Conservation (phyloP, 1,140 invertebrate genomes). For the Caenorhabditis latens region DNA sequence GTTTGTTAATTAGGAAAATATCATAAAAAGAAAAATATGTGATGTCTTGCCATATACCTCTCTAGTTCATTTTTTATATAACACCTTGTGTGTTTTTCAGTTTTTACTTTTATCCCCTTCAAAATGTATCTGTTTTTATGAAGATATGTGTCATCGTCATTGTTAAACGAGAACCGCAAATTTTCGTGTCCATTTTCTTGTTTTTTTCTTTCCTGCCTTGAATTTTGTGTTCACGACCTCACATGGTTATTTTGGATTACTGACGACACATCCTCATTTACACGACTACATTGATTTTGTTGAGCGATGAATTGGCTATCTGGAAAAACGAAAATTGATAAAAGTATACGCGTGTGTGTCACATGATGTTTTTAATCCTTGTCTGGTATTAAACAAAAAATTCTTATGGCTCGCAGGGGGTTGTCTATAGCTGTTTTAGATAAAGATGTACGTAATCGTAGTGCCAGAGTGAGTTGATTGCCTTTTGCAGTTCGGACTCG, state of each 20-base stretch:
- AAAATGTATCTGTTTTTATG: constrained; percentile 9
- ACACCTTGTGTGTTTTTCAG: not conserved
- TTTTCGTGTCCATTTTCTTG: not conserved
- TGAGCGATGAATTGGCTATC: not conserved
- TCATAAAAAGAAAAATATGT: not conserved
- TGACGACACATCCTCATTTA: constrained; percentile 40
- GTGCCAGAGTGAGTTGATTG: not conserved
- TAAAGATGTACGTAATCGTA: constrained; percentile 28
- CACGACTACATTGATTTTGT: not conserved
- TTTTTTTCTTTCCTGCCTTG: not conserved
- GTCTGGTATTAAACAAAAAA: constrained; percentile 24
- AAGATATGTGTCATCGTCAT: constrained; percentile 18
- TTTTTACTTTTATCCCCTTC: not conserved
- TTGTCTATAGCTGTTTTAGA: constrained; percentile 22
- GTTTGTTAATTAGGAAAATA: not conserved
- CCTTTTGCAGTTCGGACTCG: not conserved
- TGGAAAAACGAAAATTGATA: not conserved
- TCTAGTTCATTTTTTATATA: not conserved
- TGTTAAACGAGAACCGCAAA: constrained; percentile 17
- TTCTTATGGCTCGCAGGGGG: not conserved
- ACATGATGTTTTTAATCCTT: constrained; percentile 43
- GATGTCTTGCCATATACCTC: not conserved
- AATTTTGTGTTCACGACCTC: not conserved
- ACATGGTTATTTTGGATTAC: constrained; percentile 23
- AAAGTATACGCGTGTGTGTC: not conserved